Evolutionary conservation across 2,113 vertebrate species (phyloP), one percentile per base, ranked within the genome.

Genomic region (Paedocypris sp.): DNA sequence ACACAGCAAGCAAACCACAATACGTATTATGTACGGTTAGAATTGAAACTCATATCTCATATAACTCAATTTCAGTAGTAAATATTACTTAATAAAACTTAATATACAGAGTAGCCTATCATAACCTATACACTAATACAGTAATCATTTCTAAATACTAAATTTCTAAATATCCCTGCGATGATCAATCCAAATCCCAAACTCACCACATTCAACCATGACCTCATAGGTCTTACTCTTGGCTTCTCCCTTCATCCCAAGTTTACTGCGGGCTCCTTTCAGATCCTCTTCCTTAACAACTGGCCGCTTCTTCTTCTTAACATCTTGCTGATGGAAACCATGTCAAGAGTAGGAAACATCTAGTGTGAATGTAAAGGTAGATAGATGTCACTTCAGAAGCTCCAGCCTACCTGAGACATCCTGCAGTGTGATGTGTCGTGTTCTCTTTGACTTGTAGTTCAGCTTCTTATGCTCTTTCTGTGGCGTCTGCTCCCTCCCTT

Each of bases 201-300:
- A 73, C 83, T 89, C 70, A 98, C 95, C 95, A 50, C 91, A 98
- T 61, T 97, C 84, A 53, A 72, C 82, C 90, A 97, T 93, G 77
- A 98, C 94, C 80, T 96, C 92, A 77, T 97, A 97, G 25, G 95
- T 99, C 79, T 98, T 98, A 66, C 92, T 95, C 80, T 94, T 94
- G 71, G 92, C 89, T 49, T 90, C 89, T 47, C 89, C 90, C 77
- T 93, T 92, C 67, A 88, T 82, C 20, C 83, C 50, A 68, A 98
- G 85, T 56, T 91, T 94, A 73, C 81, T 83, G 73, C 87, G 88
- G n/a, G 94, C 93, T 72, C 93, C 94, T 74, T 93, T 97, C 62
- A 98, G 83, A 79, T 98, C 94, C 78, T 98, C 93, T 70, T 89
- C 93, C 73, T 97, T 96, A 79, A 97, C 73, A 1, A 87, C 86